Base-by-base conservation (phyloP, 2,113 vertebrate genomes). In the Chamaea fasciata region DNA sequence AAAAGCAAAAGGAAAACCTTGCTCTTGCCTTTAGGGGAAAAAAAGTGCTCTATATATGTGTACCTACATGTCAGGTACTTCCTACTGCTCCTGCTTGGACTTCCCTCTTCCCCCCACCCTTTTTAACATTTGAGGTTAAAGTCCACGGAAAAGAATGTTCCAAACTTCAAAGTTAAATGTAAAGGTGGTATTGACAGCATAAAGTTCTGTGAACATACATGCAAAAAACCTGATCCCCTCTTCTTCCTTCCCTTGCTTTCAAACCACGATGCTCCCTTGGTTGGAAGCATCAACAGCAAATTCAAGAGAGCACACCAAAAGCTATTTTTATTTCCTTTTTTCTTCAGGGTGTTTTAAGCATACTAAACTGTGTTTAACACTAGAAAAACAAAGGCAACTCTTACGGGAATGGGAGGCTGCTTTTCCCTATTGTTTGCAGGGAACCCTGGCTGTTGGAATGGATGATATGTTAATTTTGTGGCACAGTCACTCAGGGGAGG, bases 381-480 rank as follows among this genome's bases (percentile, higher is more conserved):
- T 64, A 24, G 19, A 52, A 71, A 87, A 75, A 42, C 33, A 86
- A 88, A 67, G 28, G 28, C 44, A 88, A 41, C 7, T 86, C 60
- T 63, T 33, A 22, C 0, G 5, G 79, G 79, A 94, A 63, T 6
- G 30, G 64, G 30, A 75, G 21, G n/a, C 42, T 46, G 44, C 56
- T 81, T 68, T 39, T 67, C 71, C 42, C 59, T 35, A 9, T 47
- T 70, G 71, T 59, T 70, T 0, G 0, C 11, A 35, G 56, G 50
- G 70, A 87, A 76, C 19, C 33, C 33, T 2, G 19, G 33, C 63
- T 79, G 70, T 49, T 79, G 57, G 62, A 91, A 83, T 1, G 59
- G 84, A 63, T 71, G 69, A 82, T 53, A 88, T 17, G 53, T 74
- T 95, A 85, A 91, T 91, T 85, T 33, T 41, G 84, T 74, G 75